Conservation (phyloP, 1,140 invertebrate genomes). For the Bombus balteatus region DNA sequence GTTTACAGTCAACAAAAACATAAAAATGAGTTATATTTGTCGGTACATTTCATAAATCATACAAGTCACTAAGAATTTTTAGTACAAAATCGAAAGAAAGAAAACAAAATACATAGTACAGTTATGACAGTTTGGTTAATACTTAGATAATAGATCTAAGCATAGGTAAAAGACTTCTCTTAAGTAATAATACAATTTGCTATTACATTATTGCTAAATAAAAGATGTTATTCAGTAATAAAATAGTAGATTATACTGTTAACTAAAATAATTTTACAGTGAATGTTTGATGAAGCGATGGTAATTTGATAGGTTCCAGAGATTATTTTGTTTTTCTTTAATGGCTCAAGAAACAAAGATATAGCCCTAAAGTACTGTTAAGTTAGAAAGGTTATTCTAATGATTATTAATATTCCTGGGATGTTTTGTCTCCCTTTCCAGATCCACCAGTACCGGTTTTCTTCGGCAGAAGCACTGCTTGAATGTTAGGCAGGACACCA, state of each 20-base stretch:
- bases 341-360: conserved; percentile 44
- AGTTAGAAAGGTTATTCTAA: conserved; percentile 65
- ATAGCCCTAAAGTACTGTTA: conserved; percentile 59
- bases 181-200: conserved; percentile 6
- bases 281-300: background rate
- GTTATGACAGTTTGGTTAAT: background rate
- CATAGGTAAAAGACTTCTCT: conserved; percentile 14
- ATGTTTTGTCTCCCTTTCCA: conserved; percentile 71
- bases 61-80: conserved; percentile 3
- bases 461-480: conserved; percentile 88
- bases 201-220: background rate
- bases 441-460: conserved; percentile 83
- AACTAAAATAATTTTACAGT: conserved; percentile 30
- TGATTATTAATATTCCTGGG: conserved; percentile 70
- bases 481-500: conserved; percentile 90
- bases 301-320: conserved; percentile 34
- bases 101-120: conserved; percentile 13
- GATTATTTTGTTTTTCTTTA: background rate
- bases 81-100: background rate
- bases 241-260: background rate
- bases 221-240: background rate
- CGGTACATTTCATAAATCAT: conserved; percentile 6
- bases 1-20: conserved; percentile 66
- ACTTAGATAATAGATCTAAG: background rate
- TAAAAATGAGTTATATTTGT: conserved; percentile 2